These are phyloP conservation scores for Cyrtorhinus lividipennis DNA, from an alignment of 1,140 invertebrate genomes.

Conservation along the genomic window DNA sequence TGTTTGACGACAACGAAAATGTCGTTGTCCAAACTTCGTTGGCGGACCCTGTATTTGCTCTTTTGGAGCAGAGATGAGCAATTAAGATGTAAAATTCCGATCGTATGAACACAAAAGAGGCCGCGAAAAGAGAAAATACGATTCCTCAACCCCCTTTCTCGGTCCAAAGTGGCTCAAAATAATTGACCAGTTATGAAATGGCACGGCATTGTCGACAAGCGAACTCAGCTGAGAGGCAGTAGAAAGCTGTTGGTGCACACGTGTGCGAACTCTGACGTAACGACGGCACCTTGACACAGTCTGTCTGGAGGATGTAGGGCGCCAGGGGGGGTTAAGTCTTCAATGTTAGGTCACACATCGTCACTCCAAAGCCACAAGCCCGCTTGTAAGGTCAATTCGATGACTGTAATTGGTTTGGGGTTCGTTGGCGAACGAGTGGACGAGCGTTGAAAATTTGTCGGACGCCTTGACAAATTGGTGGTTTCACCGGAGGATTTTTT, in stretches of 20 bases:
- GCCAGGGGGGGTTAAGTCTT: neutral
- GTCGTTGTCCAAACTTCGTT: neutral
- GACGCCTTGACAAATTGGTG: too few relatives aligned
- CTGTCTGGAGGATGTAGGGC: neutral
- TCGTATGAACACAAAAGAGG: neutral
- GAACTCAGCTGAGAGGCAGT: neutral
- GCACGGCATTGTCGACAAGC: neutral
- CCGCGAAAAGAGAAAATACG: neutral
- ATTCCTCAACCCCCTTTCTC: neutral
- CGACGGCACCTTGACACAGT: neutral
- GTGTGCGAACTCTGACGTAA: constrained; percentile 2
- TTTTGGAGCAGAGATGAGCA: neutral
- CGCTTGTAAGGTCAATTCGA: neutral
- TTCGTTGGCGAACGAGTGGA: too few relatives aligned
- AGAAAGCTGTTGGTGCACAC: constrained; percentile 6
- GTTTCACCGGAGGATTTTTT: too few relatives aligned
- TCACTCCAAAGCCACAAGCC: neutral
- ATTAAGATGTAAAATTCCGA: neutral
- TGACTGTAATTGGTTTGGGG: neutral
- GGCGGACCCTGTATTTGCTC: neutral
- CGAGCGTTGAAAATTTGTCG: too few relatives aligned
- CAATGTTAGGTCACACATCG: constrained; percentile 2
- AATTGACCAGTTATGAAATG: neutral
- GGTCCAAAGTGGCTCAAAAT: too few relatives aligned
- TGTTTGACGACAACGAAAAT: too few relatives aligned